Base-by-base conservation (phyloP, 2,888 invertebrate genomes). In the Branchellion lobata region DNA sequence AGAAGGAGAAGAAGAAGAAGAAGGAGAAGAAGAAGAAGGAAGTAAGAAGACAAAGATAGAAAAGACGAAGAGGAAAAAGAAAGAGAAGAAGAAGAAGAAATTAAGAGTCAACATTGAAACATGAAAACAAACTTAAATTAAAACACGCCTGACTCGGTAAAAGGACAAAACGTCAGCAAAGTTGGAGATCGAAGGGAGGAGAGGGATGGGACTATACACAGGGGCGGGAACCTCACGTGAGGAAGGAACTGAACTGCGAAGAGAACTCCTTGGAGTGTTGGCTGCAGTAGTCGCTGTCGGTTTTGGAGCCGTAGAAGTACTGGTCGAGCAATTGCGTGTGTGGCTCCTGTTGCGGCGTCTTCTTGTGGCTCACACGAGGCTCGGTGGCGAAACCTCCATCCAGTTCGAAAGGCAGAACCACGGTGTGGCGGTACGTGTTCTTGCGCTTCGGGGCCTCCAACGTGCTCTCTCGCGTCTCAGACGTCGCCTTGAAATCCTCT, bases 241-340 rank as follows among this genome's bases (percentile, higher is more conserved):
- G 34, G 27, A 69, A 69, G 5, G 34, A 33, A 69, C 34, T 69
- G 34, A 69, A 69, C 31, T 77, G 61, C 21, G 65, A 33, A 33
- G 79, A 76, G 53, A 81, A 79, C 51, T 82, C 82, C 73, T 82
- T 82, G 11, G 81, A 80, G 51, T 80, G 76, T 53, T 81, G 79
- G 68, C 80, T 80, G 75, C 80, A 72, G 72, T 81, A 81, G 76
- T 82, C 82, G 47, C 79, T 79, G 79, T 82, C 82, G 11, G 74
- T 77, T 1, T 74, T 21, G 8, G 80, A 80, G 40, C 81, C 81
- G 8, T 34, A 47, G 11, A 79, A 65, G n/a, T 65, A 51, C 29
- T 73, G 69, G 27, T 33, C 34, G 27, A 69, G 14, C 29, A 69
- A 21, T 29, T 33, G 31, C 69, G 29, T 69, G 3, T 51, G 75